Percentiles rank a stretch among this genome's conserved stretches.
Conservation (phyloP, 2,888 invertebrate genomes). For the Sminthurinus aureus region DNA sequence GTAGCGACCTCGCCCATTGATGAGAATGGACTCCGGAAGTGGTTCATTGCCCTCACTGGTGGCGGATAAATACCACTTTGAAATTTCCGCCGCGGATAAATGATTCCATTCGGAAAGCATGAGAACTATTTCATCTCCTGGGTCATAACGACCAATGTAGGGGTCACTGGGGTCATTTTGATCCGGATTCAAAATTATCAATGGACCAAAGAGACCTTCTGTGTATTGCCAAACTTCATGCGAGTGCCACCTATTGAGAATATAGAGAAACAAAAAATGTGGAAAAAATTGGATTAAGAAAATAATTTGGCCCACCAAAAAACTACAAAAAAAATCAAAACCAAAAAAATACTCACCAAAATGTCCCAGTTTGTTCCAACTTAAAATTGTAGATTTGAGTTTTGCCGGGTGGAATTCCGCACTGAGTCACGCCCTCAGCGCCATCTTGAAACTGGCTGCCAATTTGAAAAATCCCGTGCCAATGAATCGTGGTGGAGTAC, state of each 20-base stretch:
- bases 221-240: constrained; percentile 51
- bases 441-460: constrained; percentile 23
- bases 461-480: constrained; percentile 49
- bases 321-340: too few relatives aligned
- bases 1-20: constrained; percentile 52
- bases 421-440: constrained; percentile 8
- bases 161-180: constrained; percentile 28
- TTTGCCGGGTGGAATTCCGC: neutral
- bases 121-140: constrained; percentile 47
- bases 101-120: constrained; percentile 54
- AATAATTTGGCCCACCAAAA: too few relatives aligned
- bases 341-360: neutral
- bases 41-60: constrained; percentile 44
- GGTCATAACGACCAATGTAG: neutral
- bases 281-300: too few relatives aligned
- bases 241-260: constrained; percentile 50
- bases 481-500: constrained; percentile 45
- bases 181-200: constrained; percentile 37
- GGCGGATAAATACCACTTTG: constrained; percentile 40
- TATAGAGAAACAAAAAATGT: constrained; percentile 31
- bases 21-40: constrained; percentile 46
- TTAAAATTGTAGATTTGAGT: neutral
- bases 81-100: constrained; percentile 35
- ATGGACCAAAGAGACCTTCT: constrained; percentile 52
- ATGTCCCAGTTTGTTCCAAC: neutral